Conservation (phyloP, 2,113 vertebrate genomes). For the Bungarus multicinctus region DNA sequence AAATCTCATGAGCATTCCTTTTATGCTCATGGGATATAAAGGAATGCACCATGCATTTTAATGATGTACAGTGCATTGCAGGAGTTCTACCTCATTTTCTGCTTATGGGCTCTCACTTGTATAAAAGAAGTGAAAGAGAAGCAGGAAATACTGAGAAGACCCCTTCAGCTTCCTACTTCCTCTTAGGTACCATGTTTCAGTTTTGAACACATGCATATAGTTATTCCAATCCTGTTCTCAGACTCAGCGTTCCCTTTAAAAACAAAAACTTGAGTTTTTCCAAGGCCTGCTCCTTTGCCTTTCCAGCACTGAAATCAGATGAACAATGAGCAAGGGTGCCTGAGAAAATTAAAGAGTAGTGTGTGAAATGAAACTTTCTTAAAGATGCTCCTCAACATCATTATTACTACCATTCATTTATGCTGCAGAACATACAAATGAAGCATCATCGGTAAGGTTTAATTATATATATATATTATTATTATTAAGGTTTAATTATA, state of each 20-base stretch:
- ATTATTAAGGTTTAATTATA: too few relatives aligned
- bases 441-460: background rate
- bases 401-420: background rate
- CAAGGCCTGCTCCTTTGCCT: background rate
- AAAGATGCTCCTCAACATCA: background rate
- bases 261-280: background rate
- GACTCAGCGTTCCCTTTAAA: background rate
- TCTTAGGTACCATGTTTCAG: background rate
- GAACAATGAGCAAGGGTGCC: background rate
- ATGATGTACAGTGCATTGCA: background rate
- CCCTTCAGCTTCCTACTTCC: background rate
- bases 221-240: background rate
- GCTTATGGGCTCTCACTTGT: background rate
- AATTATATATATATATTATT: background rate
- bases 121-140: background rate
- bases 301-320: background rate
- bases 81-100: background rate
- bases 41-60: background rate
- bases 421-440: background rate
- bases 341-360: background rate
- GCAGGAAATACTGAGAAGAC: background rate
- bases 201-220: background rate
- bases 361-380: background rate
- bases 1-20: background rate
- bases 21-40: background rate